These are phyloP conservation scores for Gallinago jamesoni DNA, from an alignment of 2,113 vertebrate species.

Conservation along the genomic window DNA sequence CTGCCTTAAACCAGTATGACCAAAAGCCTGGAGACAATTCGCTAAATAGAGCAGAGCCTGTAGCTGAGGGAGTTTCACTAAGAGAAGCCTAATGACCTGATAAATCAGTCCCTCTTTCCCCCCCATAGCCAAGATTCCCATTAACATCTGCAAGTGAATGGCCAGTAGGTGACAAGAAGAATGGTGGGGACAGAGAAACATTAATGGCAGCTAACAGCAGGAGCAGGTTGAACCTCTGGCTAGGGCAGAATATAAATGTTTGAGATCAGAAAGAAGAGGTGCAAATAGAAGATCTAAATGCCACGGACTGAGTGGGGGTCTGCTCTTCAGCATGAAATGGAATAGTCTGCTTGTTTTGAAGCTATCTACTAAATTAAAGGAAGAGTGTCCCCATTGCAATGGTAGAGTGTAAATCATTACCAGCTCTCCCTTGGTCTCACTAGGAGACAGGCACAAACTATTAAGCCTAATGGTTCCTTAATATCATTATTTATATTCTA, in stretches of 20 bases:
- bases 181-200: not conserved
- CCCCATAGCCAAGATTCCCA: not conserved
- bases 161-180: not conserved
- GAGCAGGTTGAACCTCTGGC: not conserved
- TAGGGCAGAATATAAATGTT: too few species aligned
- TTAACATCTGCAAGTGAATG: not conserved
- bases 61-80: not conserved
- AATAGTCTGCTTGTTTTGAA: not conserved
- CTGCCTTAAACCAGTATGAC: not conserved
- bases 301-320: too few species aligned
- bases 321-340: not conserved
- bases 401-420: not conserved
- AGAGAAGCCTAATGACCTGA: not conserved
- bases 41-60: not conserved
- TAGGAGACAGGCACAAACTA: not conserved
- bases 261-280: too few species aligned
- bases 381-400: not conserved
- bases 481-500: not conserved
- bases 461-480: not conserved
- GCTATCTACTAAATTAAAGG: not conserved
- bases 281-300: not conserved
- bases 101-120: not conserved
- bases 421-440: not conserved
- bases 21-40: not conserved
- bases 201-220: not conserved